Evolutionary conservation across 2,888 invertebrate species (phyloP), one percentile per base, ranked within the genome.

Genomic region (Tenthredo amoena): DNA sequence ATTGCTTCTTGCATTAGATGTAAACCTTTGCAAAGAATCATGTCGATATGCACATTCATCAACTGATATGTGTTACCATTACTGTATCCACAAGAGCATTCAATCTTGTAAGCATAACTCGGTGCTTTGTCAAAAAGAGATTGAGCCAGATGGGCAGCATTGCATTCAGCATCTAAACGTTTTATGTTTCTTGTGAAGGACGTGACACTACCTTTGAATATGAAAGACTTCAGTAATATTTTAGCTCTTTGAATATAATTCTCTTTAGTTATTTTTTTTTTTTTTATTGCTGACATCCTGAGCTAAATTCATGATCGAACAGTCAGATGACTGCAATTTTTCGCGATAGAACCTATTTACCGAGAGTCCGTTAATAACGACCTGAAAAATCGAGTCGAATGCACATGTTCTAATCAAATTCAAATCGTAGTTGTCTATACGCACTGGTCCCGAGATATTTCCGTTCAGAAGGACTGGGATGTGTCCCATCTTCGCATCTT

Each of bases 1-100:
- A 77, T 77, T 50, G 77, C 77, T 50, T 31, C 18, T 31, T 77
- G 77, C 77, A 77, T 77, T 43, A 47, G 50, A 77, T 77, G 50
- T 50, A 77, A 9, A 12, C 77, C 77, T 26, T 26, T 18, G 77
- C 50, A 77, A 77, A 77, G 77, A 77, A 77, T 72, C 72, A 72
- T 26, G 43, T 47, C 77, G 2, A 77, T 26, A 15, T 77, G 21
- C 47, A 77, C 50, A 18, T 77, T 47, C 50, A 77, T 47, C 26
- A 77, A 77, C 37, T 18, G 21, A 50, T 50, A 50, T 31, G 37
- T 47, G 7, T 77, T 43, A 50, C 77, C 31, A 12, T 77, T 77
- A 9, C 15, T 26, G 50, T 50, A 77, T 47, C 50, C 77, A 18
- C 47, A 77, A 47, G 77, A 21, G 34, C 50, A 77, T 31, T 6